Conservation (phyloP, 1,140 invertebrate species). For the Sesamia nonagrioides region DNA sequence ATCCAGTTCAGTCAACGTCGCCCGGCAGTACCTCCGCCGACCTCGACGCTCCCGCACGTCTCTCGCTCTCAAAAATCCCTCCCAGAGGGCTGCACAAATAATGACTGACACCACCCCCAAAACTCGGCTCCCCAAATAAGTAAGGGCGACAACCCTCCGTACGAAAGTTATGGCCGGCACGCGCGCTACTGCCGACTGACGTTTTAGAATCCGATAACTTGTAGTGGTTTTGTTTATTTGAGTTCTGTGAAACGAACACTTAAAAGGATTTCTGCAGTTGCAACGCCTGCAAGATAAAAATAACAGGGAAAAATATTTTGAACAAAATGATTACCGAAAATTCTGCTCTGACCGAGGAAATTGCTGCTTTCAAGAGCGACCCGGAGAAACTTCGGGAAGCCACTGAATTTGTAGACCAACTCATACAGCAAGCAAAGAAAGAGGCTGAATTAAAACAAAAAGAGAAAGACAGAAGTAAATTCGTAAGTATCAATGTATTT, state of each 20-base stretch:
- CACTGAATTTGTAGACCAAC: conserved; percentile 84
- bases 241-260: conserved; percentile 41
- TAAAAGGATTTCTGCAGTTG: conserved; percentile 34
- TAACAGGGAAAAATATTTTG: conserved; percentile 14
- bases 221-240: conserved; percentile 48
- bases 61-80: conserved; percentile 32
- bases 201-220: conserved; percentile 37
- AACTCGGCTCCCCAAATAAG: conserved; percentile 45
- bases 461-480: conserved; percentile 86
- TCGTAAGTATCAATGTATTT: conserved; percentile 87
- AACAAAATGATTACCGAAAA: conserved; percentile 77
- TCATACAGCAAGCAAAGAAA: conserved; percentile 84
- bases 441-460: conserved; percentile 85
- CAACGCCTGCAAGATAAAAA: neutral
- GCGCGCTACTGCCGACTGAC: conserved; percentile 18
- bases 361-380: conserved; percentile 83
- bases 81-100: conserved; percentile 50
- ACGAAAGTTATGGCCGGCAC: conserved; percentile 48
- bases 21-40: conserved; percentile 70
- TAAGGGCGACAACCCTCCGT: conserved; percentile 52
- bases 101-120: conserved; percentile 69
- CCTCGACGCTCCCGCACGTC: conserved; percentile 60
- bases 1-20: conserved; percentile 54
- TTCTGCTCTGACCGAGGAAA: conserved; percentile 73
- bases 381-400: conserved; percentile 84